phyloP scores from a whole-genome alignment of 2,888 invertebrate species.

The Xestia rhomboidea region DNA sequence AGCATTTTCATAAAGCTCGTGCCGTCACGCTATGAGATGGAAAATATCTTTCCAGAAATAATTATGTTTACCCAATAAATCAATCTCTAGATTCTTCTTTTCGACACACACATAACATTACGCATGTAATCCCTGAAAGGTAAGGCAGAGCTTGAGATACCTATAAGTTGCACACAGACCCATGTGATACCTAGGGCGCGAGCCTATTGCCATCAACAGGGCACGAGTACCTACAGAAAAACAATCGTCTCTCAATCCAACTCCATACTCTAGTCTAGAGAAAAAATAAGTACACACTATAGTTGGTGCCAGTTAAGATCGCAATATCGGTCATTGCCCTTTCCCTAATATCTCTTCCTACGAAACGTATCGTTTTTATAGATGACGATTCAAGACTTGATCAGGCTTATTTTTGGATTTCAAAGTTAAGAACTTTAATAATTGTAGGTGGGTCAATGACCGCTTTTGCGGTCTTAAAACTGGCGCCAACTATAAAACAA shows the following conservation, averaged over 20 bases:
- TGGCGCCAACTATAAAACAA: too few relatives aligned
- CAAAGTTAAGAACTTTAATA: too few relatives aligned
- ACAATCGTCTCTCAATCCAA: background rate
- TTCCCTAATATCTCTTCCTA: too few relatives aligned
- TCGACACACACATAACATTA: background rate
- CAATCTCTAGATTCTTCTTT: background rate
- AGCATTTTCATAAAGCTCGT: background rate
- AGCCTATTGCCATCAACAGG: background rate
- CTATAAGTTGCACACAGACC: background rate
- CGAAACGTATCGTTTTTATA: too few relatives aligned
- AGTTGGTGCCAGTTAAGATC: too few relatives aligned
- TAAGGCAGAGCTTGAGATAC: background rate
- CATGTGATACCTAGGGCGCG: background rate
- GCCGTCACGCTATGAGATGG: background rate
- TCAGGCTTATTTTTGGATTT: too few relatives aligned
- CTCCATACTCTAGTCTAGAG: background rate
- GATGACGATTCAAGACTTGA: too few relatives aligned
- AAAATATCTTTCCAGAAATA: background rate
- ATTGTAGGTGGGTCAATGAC: too few relatives aligned
- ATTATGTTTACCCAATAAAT: background rate
- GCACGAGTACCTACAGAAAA: background rate
- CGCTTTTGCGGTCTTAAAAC: too few relatives aligned
- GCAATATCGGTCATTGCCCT: too few relatives aligned
- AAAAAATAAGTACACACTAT: background rate
- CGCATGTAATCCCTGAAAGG: background rate